Base-by-base conservation (phyloP, 2,797 vertebrate genomes). In the Etheostoma perlongum region DNA sequence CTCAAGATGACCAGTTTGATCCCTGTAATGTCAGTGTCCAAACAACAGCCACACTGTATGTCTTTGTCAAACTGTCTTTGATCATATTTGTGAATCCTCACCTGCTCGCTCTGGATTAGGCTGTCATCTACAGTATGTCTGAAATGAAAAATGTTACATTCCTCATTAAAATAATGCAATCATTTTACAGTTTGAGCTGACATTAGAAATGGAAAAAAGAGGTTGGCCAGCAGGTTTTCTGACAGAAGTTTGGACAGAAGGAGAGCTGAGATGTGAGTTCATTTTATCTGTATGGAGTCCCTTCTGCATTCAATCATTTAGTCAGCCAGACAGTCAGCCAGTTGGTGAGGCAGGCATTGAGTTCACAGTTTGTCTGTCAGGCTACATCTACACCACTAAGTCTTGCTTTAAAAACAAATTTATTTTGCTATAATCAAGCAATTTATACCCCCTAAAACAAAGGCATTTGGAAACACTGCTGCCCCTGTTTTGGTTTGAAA, bases 201-300 rank as follows among this genome's bases (percentile, higher is more conserved):
- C 78, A 60, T 42, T 76, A 84, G 79, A 82, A 91, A 87, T 82
- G 79, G 82, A 88, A 87, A 21, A 53, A 59, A 47, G 73, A 77
- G 48, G 74, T 85, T 73, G 69, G 81, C 72, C 75, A 68, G 75
- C 54, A 3, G 84, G 72, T 80, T 86, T 74, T 89, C 79, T 93
- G 93, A 94, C 86, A 90, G 88, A 86, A 85, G 76, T 93, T 93
- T 93, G 89, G 91, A 92, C 62, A 63, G 66, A 73, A 64, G 60
- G 71, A 79, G 77, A 69, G 71, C 76, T 75, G 79, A 86, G 82
- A 80, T 88, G 83, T 84, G 82, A 88, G 83, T 87, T 91, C 75
- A 89, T 93, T 92, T 91, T 86, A 82, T 80, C 89, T 92, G 89
- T 90, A 93, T 77, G 52, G 76, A 82, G 67, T 88, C 71, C 59